Percentiles rank a stretch among this genome's conserved stretches.
phyloP scores from a whole-genome alignment of 2,797 vertebrate genomes.

The Microchirus variegatus region DNA sequence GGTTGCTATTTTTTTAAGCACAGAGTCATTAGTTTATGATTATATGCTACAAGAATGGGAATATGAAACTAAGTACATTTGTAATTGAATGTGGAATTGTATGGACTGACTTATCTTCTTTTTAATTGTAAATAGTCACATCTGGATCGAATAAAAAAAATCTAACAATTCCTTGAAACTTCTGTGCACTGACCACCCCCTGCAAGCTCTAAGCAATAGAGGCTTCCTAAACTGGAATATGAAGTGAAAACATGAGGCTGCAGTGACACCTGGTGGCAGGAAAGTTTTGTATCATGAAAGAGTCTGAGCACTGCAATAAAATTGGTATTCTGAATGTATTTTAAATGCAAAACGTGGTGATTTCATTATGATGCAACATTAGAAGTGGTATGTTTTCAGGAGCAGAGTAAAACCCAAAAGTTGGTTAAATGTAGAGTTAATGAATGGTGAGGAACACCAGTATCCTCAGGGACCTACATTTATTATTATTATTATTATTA shows the following conservation, averaged over 20 bases:
- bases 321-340: no score
- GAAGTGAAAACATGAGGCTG: conserved; percentile 1
- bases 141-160: conserved; percentile 82
- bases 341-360: no score
- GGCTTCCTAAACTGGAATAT: background rate
- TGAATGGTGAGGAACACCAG: no score
- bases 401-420: no score
- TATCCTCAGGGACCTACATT: no score
- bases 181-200: conserved; percentile 18
- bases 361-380: no score
- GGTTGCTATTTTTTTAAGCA: conserved; percentile 87
- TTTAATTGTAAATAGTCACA: conserved; percentile 80
- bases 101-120: conserved; percentile 73
- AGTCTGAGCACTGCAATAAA: no score
- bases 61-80: conserved; percentile 70
- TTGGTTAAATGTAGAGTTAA: no score
- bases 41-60: conserved; percentile 76
- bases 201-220: conserved; percentile 2
- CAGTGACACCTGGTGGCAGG: conserved; percentile 49
- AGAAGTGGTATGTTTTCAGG: no score
- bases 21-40: conserved; percentile 79
- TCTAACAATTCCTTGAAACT: conserved; percentile 62
- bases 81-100: conserved; percentile 78
- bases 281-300: background rate
- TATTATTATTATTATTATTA: no score